A percentile compares a stretch with the other conserved stretches of the same genome.
phyloP scores from a whole-genome alignment of 2,888 invertebrate genomes.

The Prosapia bicincta region DNA sequence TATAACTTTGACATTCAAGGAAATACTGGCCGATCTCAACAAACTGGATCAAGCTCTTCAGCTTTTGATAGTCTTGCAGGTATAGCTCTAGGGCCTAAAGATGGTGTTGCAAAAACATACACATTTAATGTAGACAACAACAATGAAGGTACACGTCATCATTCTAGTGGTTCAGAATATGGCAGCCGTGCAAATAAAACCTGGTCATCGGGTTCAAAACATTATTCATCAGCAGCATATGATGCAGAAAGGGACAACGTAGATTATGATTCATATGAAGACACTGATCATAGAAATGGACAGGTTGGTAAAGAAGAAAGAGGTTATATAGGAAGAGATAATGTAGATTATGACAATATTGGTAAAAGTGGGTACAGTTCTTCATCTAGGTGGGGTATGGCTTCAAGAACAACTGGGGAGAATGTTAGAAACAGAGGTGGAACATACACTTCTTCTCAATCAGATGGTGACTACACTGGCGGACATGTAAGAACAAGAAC shows the following conservation, averaged over 20 bases:
- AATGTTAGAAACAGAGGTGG: neutral
- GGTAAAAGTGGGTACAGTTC: slow-evolving; percentile 9
- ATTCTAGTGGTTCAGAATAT: neutral
- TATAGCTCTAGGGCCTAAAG: slow-evolving; percentile 33
- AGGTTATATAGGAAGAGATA: slow-evolving; percentile 6
- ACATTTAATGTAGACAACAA: slow-evolving; percentile 29
- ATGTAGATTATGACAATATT: slow-evolving; percentile 18
- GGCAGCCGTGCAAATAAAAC: neutral
- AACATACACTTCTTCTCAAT: neutral
- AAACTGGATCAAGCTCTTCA: slow-evolving; percentile 3
- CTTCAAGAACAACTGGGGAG: neutral
- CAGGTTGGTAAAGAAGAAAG: neutral
- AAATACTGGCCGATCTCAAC: slow-evolving; percentile 16
- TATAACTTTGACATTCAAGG: slow-evolving; percentile 33
- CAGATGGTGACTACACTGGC: neutral
- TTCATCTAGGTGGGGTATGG: slow-evolving; percentile 6
- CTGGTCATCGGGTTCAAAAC: slow-evolving; percentile 1
- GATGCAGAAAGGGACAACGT: slow-evolving; percentile 11
- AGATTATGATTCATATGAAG: slow-evolving; percentile 9
- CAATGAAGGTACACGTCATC: neutral
- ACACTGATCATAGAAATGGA: neutral
- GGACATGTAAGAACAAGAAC: neutral
- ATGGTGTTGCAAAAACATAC: slow-evolving; percentile 35
- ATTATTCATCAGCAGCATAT: slow-evolving; percentile 4
- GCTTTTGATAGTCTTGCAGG: slow-evolving; percentile 29